Percentiles rank a stretch among this genome's conserved stretches.
Evolutionary conservation across 2,113 vertebrate species (phyloP).

Genomic region (Tachuris rubrigastra): DNA sequence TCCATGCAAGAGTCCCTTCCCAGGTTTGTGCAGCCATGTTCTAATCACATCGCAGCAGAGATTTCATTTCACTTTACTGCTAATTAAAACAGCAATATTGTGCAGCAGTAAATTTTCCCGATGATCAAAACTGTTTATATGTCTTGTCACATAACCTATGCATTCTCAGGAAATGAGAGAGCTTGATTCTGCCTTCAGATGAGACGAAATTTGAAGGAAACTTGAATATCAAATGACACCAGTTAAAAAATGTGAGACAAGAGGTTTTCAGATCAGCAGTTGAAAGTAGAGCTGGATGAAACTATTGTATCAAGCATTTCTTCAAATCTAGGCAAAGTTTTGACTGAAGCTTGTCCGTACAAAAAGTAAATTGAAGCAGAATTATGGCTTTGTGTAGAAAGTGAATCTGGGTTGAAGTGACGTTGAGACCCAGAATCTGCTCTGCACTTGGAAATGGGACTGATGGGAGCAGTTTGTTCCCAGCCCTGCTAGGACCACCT

Average conservation of each 20-base stretch:
- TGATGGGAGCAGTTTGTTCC: not conserved
- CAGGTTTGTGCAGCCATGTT: not conserved
- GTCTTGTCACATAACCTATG: constrained; percentile 59
- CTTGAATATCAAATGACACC: constrained; percentile 48
- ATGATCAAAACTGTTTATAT: constrained; percentile 37
- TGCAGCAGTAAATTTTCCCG: not conserved
- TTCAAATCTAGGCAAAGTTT: constrained; percentile 23
- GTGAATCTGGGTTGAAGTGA: not conserved
- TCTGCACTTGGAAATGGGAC: not conserved
- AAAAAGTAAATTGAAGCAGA: constrained; percentile 32
- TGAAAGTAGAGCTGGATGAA: constrained; percentile 52
- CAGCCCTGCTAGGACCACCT: not conserved
- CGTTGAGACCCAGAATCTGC: not conserved
- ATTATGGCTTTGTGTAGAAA: not conserved
- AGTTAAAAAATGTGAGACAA: constrained; percentile 40
- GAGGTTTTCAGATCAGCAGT: constrained; percentile 43
- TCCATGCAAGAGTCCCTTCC: not conserved
- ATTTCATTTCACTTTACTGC: not conserved
- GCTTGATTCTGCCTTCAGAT: constrained; percentile 52
- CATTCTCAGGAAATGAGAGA: not conserved
- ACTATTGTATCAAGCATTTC: constrained; percentile 55
- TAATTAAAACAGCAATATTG: constrained; percentile 23
- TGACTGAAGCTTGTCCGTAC: constrained; percentile 19
- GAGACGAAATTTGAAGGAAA: constrained; percentile 47
- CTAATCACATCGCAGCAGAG: not conserved